Percentiles rank a stretch among this genome's conserved stretches.
Evolutionary conservation across 1,140 invertebrate species (phyloP).

Genomic region (Stegodyphus mimosarum): DNA sequence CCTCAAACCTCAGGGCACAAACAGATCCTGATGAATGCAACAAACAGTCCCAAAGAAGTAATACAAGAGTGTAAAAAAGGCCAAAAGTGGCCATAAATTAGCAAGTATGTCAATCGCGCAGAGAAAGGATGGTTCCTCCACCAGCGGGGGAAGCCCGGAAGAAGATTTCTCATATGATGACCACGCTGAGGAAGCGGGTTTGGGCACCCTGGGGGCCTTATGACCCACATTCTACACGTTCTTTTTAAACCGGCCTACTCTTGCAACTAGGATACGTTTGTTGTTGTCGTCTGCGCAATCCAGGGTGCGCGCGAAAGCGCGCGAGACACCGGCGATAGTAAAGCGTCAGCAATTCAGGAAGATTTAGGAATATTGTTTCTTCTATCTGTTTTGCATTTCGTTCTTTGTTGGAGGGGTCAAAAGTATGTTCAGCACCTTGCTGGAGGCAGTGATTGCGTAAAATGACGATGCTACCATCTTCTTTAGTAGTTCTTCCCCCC

Average conservation of each 20-base stretch:
- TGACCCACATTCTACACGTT: not conserved
- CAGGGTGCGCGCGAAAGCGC: not conserved
- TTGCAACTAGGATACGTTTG: not conserved
- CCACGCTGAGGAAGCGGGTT: not conserved
- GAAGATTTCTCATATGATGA: slow-evolving; percentile 18
- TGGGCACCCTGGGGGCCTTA: not conserved
- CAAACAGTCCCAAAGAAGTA: no score
- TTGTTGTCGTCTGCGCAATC: not conserved
- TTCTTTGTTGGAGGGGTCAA: not conserved
- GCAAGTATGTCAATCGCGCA: not conserved
- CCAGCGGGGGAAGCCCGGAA: not conserved
- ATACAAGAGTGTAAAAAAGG: not conserved
- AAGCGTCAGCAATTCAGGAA: no score
- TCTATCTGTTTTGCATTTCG: not conserved
- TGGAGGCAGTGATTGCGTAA: not conserved
- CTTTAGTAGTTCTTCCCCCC: no score
- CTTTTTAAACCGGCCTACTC: slow-evolving; percentile 1
- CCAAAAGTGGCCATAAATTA: not conserved
- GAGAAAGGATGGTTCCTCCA: not conserved
- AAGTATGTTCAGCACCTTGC: not conserved
- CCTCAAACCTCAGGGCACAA: no score
- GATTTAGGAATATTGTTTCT: not conserved
- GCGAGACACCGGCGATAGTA: not conserved
- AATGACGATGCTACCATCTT: not conserved
- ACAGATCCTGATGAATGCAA: no score